Conservation (phyloP, 2,113 vertebrate genomes). For the Oceanodroma tethys region DNA sequence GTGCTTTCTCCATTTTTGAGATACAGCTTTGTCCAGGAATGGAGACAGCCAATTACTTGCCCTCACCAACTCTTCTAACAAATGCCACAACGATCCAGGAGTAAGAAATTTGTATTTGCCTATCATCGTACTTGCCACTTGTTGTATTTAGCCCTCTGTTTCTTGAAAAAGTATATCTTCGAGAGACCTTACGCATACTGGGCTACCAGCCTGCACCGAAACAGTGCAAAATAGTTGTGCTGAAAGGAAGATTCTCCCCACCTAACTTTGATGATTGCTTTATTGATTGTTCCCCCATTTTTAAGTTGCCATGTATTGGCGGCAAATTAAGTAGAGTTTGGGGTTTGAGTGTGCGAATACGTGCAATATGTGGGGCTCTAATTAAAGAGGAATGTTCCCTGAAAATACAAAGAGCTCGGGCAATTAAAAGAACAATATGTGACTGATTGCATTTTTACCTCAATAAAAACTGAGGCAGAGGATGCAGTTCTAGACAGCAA, state of each 20-base stretch:
- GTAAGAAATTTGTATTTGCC: not conserved
- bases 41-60: not conserved
- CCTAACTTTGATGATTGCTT: not conserved
- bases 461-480: not conserved
- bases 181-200: not conserved
- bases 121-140: not conserved
- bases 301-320: not conserved
- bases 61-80: not conserved
- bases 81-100: not conserved
- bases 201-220: not conserved
- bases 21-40: not conserved
- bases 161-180: not conserved
- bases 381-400: not conserved
- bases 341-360: fast-evolving
- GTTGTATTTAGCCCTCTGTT: not conserved
- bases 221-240: not conserved
- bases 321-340: not conserved
- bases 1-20: not conserved
- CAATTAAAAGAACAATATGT: not conserved
- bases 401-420: not conserved
- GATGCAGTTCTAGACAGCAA: not conserved
- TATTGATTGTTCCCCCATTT: not conserved
- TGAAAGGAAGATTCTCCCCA: not conserved
- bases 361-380: not conserved
- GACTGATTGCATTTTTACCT: not conserved